Base-by-base conservation (phyloP, 1,140 invertebrate genomes). In the Danaus melanippus region DNA sequence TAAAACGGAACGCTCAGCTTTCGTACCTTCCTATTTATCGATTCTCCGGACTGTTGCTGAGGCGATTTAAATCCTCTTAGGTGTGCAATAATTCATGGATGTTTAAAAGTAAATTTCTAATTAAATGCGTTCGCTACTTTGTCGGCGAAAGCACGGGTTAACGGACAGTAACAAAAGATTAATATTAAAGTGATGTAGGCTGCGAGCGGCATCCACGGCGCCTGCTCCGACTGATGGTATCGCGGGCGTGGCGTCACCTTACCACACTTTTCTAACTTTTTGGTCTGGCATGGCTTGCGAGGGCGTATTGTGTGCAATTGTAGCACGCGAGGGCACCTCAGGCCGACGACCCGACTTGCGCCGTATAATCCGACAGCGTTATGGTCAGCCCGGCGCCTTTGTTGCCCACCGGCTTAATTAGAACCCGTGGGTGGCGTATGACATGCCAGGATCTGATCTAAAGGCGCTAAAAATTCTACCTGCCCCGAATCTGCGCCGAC, bases 401-500 rank as follows among this genome's bases (percentile, higher is more conserved):
- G 79, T 80, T 71, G 71, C 71, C 82, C 82, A 82, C 77, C 82
- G 74, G 73, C 79, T 79, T 83, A 82, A 81, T 84, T 80, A 79
- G 74, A 70, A 67, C 60, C 75, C 76, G 81, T 83, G 83, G 83
- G 83, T 82, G 78, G 83, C 81, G 81, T 80, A 80, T 83, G 78
- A 83, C 75, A 83, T 69, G 76, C 72, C 78, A 82, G 74, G 78
- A 84, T 82, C 64, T 76, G 76, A 84, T 84, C 79, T 81, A 83
- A 83, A 82, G 77, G 79, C 81, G 80, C 76, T 76, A 83, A 84
- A 84, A 83, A 80, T 79, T 80, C 72, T 84, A 84, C 80, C 78
- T 86, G 83, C 71, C 68, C 21, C 66, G 66, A 75, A 67, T 78
- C 69, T 65, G 66, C 67, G 69, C 65, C 73, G 70, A 75, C 76